Evolutionary conservation across 2,797 vertebrate genomes (phyloP).

Genomic region (Mus spretus): DNA sequence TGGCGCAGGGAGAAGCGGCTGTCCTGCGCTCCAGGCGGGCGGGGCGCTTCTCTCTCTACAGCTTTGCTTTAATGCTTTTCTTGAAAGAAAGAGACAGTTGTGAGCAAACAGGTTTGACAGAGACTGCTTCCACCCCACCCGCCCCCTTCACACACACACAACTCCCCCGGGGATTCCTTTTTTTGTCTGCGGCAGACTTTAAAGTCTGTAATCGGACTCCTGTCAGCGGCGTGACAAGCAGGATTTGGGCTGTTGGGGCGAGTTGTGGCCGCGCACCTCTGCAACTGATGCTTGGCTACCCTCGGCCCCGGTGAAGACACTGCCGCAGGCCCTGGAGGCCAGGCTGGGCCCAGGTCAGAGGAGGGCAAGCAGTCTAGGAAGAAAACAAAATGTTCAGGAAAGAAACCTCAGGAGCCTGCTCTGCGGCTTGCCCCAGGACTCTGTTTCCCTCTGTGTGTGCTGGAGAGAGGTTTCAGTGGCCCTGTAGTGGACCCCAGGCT

Average conservation of each 20-base stretch:
- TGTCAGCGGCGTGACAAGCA: conserved; percentile 89
- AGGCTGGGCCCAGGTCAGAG: neutral
- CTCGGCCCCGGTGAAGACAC: conserved; percentile 70
- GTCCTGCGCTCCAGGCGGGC: conserved; percentile 65
- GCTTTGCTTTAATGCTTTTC: conserved; percentile 89
- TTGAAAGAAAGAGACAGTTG: conserved; percentile 89
- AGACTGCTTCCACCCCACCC: conserved; percentile 81
- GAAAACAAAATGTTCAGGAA: neutral
- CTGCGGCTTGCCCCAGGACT: neutral
- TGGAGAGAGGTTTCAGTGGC: neutral
- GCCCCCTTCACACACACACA: conserved; percentile 59
- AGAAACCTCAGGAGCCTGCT: neutral
- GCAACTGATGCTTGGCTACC: conserved; percentile 58
- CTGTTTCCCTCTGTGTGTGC: neutral
- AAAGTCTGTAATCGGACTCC: conserved; percentile 92
- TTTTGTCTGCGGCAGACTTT: conserved; percentile 90
- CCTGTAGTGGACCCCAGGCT: neutral
- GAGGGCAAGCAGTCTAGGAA: neutral
- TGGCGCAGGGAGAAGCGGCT: conserved; percentile 45
- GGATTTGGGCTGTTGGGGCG: conserved; percentile 85
- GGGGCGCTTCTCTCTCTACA: conserved; percentile 81
- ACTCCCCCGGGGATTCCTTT: conserved; percentile 89
- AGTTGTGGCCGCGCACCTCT: conserved; percentile 85
- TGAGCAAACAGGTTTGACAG: conserved; percentile 95
- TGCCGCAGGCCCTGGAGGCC: conserved; percentile 59